Conservation (phyloP, 2,113 vertebrate genomes). For the Eidolon helvum region DNA sequence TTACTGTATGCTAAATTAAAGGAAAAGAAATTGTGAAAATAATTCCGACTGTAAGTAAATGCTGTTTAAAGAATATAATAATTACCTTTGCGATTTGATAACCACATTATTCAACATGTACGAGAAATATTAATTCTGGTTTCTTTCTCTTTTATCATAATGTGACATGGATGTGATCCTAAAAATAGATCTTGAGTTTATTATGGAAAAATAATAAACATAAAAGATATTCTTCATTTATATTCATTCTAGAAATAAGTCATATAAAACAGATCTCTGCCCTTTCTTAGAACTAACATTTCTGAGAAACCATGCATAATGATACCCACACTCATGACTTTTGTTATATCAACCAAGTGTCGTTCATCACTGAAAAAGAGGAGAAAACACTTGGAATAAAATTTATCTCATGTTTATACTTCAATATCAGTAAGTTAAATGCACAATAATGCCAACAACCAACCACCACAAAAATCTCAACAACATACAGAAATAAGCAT, state of each 20-base stretch:
- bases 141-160: neutral
- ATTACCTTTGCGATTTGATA: conserved; percentile 15
- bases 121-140: neutral
- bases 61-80: neutral
- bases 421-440: neutral
- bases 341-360: neutral
- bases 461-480: neutral
- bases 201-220: neutral
- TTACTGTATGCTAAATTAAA: neutral
- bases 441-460: neutral
- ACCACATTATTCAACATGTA: neutral
- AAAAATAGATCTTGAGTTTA: neutral
- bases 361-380: neutral
- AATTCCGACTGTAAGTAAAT: neutral
- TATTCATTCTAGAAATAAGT: neutral
- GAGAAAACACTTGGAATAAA: neutral
- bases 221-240: neutral
- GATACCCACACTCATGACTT: neutral
- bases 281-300: neutral
- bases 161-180: neutral
- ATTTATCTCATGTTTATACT: neutral
- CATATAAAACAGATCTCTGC: neutral
- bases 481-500: neutral
- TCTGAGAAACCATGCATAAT: neutral
- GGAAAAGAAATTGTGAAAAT: neutral